Evolutionary conservation across 2,113 vertebrate genomes (phyloP).

Genomic region (Hypanus sabinus): DNA sequence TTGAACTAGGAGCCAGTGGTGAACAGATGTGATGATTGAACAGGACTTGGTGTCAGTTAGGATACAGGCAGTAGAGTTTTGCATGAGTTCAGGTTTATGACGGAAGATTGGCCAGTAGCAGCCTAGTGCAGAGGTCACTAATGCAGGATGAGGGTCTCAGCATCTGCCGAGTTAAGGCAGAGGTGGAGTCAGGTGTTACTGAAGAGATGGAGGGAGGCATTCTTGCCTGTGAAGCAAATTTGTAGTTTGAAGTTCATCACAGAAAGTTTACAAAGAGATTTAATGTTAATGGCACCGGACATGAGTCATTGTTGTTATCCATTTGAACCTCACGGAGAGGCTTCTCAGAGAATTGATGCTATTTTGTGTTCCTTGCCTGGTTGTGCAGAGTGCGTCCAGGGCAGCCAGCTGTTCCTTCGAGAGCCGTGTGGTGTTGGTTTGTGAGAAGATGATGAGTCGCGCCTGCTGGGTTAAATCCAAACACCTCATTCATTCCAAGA

Average conservation of each 20-base stretch:
- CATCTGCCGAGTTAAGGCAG: background rate
- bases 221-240: background rate
- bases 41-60: background rate
- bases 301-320: background rate
- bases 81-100: background rate
- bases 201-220: background rate
- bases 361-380: constrained; percentile 68
- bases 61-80: background rate
- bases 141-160: background rate
- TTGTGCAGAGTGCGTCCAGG: constrained; percentile 20
- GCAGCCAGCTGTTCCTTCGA: constrained; percentile 81
- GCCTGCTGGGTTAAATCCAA: constrained; percentile 99
- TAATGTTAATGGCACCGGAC: background rate
- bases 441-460: constrained; percentile 98
- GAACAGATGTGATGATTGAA: background rate
- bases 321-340: background rate
- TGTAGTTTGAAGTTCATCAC: background rate
- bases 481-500: constrained; percentile 97
- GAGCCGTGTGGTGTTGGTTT: constrained; percentile 93
- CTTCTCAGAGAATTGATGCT: background rate
- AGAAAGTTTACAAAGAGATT: background rate
- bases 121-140: background rate
- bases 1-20: background rate
- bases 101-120: background rate
- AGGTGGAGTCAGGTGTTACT: background rate